A percentile compares a stretch with the other conserved stretches of the same genome.
phyloP scores from a whole-genome alignment of 2,797 vertebrate genomes.

The Lagorchestes hirsutus region DNA sequence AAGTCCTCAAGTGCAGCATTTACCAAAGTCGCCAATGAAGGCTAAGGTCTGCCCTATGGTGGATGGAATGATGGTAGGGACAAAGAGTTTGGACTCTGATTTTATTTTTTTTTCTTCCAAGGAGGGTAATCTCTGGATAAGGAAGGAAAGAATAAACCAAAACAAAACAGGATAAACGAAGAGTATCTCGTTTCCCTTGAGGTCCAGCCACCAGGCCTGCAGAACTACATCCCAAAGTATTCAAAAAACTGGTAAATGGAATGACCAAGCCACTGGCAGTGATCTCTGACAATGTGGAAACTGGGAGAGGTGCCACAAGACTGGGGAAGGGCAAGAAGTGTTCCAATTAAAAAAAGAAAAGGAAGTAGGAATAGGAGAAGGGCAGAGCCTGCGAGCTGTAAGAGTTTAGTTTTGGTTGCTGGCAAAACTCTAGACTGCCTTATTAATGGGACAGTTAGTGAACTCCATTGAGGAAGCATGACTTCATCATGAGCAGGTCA shows the following conservation, averaged over 20 bases:
- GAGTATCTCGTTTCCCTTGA: background rate
- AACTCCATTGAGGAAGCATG: background rate
- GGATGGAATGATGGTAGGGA: background rate
- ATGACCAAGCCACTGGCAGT: background rate
- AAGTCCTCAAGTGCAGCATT: background rate
- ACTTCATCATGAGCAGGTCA: background rate
- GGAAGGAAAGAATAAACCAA: background rate
- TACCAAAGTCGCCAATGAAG: background rate
- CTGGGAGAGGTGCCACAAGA: background rate
- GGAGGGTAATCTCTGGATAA: background rate
- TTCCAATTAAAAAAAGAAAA: background rate
- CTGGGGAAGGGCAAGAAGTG: background rate
- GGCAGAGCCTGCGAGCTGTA: background rate
- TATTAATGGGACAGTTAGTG: background rate
- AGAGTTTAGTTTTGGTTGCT: background rate
- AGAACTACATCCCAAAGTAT: background rate
- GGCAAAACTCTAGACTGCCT: background rate
- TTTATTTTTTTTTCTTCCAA: background rate
- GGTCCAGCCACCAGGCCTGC: background rate
- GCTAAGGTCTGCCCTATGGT: background rate
- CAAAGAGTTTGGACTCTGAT: background rate
- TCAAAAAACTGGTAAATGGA: background rate
- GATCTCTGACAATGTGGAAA: background rate
- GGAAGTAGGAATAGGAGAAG: background rate
- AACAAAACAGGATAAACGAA: background rate